Conservation (phyloP, 1,140 invertebrate species). For the Drosophila setifemur region DNA sequence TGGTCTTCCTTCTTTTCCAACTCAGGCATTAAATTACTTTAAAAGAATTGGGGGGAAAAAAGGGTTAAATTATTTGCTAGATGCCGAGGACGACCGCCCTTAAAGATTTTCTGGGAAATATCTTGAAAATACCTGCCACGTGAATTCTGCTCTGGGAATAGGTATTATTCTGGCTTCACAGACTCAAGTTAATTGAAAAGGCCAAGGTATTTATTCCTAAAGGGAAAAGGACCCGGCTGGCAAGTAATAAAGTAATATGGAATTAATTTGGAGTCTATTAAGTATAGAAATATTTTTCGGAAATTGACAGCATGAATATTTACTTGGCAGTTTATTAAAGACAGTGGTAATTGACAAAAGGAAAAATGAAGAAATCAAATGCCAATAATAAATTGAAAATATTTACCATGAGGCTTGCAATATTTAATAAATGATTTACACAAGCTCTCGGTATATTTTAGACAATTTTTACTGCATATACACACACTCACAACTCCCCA, state of each 20-base stretch:
- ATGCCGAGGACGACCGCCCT: slow-evolving; percentile 7
- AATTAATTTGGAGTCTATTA: slow-evolving; percentile 58
- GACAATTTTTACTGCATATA: slow-evolving; percentile 7
- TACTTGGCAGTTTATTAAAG: slow-evolving; percentile 3
- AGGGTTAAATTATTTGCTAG: slow-evolving; percentile 61
- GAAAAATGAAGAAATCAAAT: not conserved
- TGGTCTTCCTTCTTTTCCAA: slow-evolving; percentile 11
- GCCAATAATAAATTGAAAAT: no score
- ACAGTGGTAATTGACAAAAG: slow-evolving; percentile 13
- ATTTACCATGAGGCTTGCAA: no score
- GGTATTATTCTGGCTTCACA: slow-evolving; percentile 47
- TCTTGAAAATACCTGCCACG: slow-evolving; percentile 22
- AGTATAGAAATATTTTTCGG: slow-evolving; percentile 39
- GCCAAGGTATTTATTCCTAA: slow-evolving; percentile 30
- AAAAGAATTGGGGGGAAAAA: slow-evolving; percentile 53
- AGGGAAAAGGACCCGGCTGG: slow-evolving; percentile 25
- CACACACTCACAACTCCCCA: slow-evolving; percentile 9
- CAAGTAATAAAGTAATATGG: slow-evolving; percentile 55
- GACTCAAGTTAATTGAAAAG: slow-evolving; percentile 63
- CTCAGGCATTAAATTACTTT: slow-evolving; percentile 70
- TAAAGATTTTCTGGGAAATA: slow-evolving; percentile 39
- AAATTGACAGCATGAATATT: slow-evolving; percentile 34
- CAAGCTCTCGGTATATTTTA: no score
- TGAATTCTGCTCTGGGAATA: slow-evolving; percentile 20
- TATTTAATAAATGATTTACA: no score